phyloP scores from a whole-genome alignment of 2,113 vertebrate genomes.

The Paramisgurnus dabryanus region DNA sequence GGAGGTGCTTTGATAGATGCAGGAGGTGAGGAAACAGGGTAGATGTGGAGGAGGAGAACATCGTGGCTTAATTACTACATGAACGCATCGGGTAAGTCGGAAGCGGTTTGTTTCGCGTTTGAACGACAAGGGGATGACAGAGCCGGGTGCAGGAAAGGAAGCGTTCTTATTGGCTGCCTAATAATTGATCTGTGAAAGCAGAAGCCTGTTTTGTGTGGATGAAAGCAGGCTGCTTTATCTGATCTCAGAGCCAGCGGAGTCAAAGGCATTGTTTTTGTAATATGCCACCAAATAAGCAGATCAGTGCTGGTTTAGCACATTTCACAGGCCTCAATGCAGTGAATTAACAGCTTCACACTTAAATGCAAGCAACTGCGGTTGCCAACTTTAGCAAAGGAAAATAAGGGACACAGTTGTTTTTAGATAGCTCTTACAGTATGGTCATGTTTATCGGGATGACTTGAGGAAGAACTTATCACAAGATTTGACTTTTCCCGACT shows the following conservation, averaged over 20 bases:
- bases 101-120: slow-evolving; percentile 13
- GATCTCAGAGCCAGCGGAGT: slow-evolving; percentile 34
- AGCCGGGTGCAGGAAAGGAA: neutral
- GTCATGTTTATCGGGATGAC: no score
- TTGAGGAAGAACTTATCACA: no score
- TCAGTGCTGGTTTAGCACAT: slow-evolving; percentile 44
- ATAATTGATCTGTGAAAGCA: slow-evolving; percentile 44
- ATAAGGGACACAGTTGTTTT: no score
- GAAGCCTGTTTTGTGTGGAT: slow-evolving; percentile 36
- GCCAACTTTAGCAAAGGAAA: no score
- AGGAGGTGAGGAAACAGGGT: slow-evolving; percentile 5
- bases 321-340: slow-evolving; percentile 1
- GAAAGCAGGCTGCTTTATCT: slow-evolving; percentile 38
- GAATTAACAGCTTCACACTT: slow-evolving; percentile 24
- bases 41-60: slow-evolving; percentile 21
- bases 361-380: slow-evolving; percentile 6
- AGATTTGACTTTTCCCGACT: no score
- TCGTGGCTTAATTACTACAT: slow-evolving; percentile 36
- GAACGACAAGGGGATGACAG: slow-evolving; percentile 18
- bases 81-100: neutral
- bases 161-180: neutral
- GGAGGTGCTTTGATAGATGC: slow-evolving; percentile 13
- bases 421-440: no score
- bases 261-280: slow-evolving; percentile 46
- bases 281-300: slow-evolving; percentile 43